Base-by-base conservation (phyloP, 2,888 invertebrate genomes). In the Drosophila lacicola region DNA sequence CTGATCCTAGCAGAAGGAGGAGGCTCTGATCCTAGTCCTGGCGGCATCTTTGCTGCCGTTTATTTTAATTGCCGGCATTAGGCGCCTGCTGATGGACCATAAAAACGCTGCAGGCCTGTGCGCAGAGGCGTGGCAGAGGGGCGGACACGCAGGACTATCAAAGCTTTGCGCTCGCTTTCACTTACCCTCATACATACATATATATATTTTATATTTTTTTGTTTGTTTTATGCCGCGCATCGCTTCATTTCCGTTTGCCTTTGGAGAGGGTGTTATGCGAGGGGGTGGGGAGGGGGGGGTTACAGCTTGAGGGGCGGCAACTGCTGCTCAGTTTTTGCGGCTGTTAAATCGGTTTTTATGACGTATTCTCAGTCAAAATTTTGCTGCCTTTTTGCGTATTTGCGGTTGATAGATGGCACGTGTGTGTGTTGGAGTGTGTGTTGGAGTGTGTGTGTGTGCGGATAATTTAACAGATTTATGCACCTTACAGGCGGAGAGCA, bases 41-140 rank as follows among this genome's bases (percentile, higher is more conserved):
- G 14, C 42, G 47, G 56, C 60, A 54, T 50, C 74, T 62, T 57
- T 63, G 70, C 74, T 63, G 72, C 60, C 89, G 84, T 84, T 88
- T 88, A 86, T 89, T 87, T 85, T 89, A 89, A 85, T 85, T 85
- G 87, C 74, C 84, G 64, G 79, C 82, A 83, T 85, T 83, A 85
- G 88, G 58, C 76, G 80, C 53, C 74, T 67, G 76, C 74, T 86
- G 87, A 88, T 88, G 76, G 87, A 70, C 87, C 74, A 88, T 84
- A 83, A 84, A 88, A 84, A 75, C 74, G 70, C 76, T 64, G 47
- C 50, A 33, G 66, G 29, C 29, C 8, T 8, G 29, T 29, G 29
- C 29, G 56, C 56, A 42, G 17, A 8, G 10, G 1, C 3, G 25
- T 17, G 37, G 9, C 36, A 33, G 10, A 1, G 9, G 3, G 41